Base-by-base conservation (phyloP, 2,797 vertebrate species). In the Mastacembelus armatus region DNA sequence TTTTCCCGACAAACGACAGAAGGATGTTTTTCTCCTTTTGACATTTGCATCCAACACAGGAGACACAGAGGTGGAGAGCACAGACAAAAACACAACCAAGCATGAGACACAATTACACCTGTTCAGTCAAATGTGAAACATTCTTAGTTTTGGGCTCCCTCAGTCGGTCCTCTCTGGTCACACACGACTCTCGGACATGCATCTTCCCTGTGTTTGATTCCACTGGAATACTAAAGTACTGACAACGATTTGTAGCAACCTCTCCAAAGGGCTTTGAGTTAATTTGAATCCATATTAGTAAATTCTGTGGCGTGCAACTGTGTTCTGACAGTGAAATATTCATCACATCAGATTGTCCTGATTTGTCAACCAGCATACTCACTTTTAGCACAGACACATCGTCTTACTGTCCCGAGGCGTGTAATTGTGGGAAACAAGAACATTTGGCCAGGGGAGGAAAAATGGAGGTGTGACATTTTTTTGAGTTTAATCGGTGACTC, bases 81-180 rank as follows among this genome's bases (percentile, higher is more conserved):
- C 32, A 33, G 66, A 42, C 50, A 14, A 49, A 76, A 81, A 82
- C 67, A 80, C 43, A 57, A 63, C 67, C 7, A 74, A 89, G 83
- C 84, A 58, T 85, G 75, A 85, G 85, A 85, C 76, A 77, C 66
- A 75, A 84, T 85, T 89, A 73, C 85, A 91, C 86, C 86, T 89
- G 83, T 78, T 85, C 86, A 86, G 39, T 44, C 80, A 71, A 61
- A 85, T 81, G 88, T 74, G 70, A 88, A 83, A 57, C 78, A 62
- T 51, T 80, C 50, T 62, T 60, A 55, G 63, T 71, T 60, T 44
- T 44, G 58, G 66, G n/a, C 45, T 77, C 38, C 38, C 29, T 29
- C 12, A 64, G 44, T 66, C 32, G 80, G 68, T 59, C 69, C 2
- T 4, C 43, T 48, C 67, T 60, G 67, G 47, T 58, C 0, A 19